Evolutionary conservation across 64 coral and sea anemone genomes (phyloP).

Genomic region (Dendronephthya gigantea): DNA sequence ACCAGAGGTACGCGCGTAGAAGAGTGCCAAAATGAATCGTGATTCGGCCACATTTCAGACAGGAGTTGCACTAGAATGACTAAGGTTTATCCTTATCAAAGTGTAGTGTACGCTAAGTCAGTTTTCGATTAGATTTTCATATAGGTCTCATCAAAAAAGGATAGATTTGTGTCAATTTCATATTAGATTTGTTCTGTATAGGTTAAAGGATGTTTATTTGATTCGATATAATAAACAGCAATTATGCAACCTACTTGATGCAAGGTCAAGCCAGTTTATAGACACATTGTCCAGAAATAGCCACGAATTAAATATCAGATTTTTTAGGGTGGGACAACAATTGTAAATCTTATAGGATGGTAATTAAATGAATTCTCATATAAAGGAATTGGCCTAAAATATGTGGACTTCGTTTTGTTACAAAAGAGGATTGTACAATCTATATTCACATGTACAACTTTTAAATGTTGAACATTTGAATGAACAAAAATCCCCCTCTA

Average conservation of each 20-base stretch:
- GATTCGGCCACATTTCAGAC: background rate
- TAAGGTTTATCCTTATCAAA: background rate
- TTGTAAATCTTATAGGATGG: background rate
- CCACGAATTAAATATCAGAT: too few species aligned
- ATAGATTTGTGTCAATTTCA: background rate
- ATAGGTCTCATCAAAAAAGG: background rate
- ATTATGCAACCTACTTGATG: background rate
- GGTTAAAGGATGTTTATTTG: background rate
- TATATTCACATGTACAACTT: background rate
- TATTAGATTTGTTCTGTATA: background rate
- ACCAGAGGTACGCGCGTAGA: constrained; percentile 32
- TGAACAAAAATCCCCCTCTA: too few species aligned
- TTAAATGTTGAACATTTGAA: too few species aligned
- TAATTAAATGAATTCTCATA: too few species aligned
- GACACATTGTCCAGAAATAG: background rate
- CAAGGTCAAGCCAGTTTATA: background rate
- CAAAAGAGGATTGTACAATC: too few species aligned
- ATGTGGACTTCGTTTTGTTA: too few species aligned
- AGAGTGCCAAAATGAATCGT: background rate
- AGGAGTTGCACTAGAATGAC: background rate
- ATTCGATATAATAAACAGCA: background rate
- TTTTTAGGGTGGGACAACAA: background rate
- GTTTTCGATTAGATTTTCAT: background rate
- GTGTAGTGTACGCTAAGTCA: background rate
- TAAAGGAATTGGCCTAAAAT: too few species aligned